Conservation (phyloP, 2,113 vertebrate species). For the Grantiella picta region DNA sequence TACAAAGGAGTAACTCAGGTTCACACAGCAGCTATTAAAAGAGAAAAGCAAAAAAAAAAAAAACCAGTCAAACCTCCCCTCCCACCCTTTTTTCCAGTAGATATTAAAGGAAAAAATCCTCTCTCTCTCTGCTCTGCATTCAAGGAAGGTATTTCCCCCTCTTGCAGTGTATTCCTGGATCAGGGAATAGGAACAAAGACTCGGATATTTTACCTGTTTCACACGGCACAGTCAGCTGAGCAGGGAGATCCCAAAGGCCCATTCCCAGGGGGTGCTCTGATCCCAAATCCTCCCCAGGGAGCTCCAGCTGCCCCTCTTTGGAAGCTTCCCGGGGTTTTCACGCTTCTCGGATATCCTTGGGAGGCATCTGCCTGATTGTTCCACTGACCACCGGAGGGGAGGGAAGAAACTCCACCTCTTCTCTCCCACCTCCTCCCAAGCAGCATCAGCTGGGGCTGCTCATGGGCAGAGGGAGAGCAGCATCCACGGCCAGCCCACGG, state of each 20-base stretch:
- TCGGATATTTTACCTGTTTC: conserved; percentile 70
- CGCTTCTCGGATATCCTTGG: conserved; percentile 24
- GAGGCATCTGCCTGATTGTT: conserved; percentile 54
- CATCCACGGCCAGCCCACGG: not conserved
- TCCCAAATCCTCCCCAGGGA: not conserved
- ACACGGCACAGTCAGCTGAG: conserved; percentile 25
- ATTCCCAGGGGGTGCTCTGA: not conserved
- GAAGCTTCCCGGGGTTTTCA: not conserved
- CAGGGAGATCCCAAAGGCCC: conserved; percentile 18
- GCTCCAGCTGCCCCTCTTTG: not conserved
- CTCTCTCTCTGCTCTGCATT: not conserved
- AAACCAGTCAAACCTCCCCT: not conserved
- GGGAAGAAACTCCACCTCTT: conserved; percentile 72
- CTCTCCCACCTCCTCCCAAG: conserved; percentile 59
- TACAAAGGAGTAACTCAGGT: not conserved
- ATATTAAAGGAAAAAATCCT: not conserved
- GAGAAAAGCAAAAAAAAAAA: not conserved
- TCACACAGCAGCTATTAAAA: not conserved
- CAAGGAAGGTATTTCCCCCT: conserved; percentile 39
- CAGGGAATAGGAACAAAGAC: conserved; percentile 65
- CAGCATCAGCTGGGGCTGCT: conserved; percentile 37
- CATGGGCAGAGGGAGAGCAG: conserved; percentile 24
- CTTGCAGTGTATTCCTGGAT: not conserved
- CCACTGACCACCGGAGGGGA: conserved; percentile 56
- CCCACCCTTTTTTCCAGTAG: not conserved